Percentiles rank a stretch among this genome's conserved stretches.
Evolutionary conservation across 2,113 vertebrate species (phyloP).

Genomic region (Phalacrocorax pelagicus): DNA sequence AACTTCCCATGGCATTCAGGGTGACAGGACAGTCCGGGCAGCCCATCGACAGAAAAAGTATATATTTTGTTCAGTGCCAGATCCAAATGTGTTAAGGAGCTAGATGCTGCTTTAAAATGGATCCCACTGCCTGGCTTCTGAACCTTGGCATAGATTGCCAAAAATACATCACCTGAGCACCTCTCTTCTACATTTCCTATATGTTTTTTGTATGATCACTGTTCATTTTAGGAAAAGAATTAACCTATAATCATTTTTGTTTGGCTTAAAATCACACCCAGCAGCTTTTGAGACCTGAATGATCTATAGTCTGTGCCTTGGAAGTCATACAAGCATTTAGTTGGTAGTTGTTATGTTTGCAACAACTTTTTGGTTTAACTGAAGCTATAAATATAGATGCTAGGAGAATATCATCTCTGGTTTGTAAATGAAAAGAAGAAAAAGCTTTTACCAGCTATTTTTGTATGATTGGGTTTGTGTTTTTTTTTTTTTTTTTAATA

Average conservation of each 20-base stretch:
- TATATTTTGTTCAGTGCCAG: background rate
- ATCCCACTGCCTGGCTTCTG: background rate
- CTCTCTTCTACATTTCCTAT: background rate
- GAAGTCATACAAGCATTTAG: background rate
- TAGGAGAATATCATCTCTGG: background rate
- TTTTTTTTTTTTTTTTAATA: background rate
- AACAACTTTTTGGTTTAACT: background rate
- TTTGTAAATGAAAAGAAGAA: background rate
- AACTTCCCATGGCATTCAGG: background rate
- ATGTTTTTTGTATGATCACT: background rate
- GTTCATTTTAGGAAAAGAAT: background rate
- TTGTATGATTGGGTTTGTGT: background rate
- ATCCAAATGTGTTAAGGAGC: background rate
- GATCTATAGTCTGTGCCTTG: background rate
- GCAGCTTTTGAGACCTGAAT: background rate
- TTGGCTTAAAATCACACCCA: background rate
- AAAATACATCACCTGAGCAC: background rate
- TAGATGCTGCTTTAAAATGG: background rate
- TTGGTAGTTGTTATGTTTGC: background rate
- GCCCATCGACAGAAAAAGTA: background rate
- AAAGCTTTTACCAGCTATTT: background rate
- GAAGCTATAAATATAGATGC: background rate
- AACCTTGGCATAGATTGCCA: background rate
- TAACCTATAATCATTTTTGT: background rate
- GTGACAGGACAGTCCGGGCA: background rate